These are phyloP conservation scores for Macrobrachium nipponense DNA, from an alignment of 1,140 invertebrate genomes.

Conservation along the genomic window DNA sequence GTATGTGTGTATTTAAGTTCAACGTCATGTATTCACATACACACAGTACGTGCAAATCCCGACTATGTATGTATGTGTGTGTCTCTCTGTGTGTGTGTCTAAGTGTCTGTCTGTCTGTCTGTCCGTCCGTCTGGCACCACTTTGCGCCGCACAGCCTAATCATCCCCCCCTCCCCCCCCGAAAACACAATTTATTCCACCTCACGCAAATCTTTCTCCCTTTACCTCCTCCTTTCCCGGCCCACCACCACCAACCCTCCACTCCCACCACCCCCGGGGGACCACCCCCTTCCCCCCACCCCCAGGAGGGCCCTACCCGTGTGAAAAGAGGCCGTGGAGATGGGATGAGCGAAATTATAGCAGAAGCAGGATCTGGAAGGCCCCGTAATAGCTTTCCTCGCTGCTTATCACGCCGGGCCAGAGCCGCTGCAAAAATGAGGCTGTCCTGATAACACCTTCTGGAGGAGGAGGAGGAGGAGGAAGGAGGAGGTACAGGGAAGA, in stretches of 20 bases:
- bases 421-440: slow-evolving; percentile 46
- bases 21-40: too few species aligned
- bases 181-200: slow-evolving; percentile 35
- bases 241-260: not conserved
- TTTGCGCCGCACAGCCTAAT: not conserved
- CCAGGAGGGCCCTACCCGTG: too few species aligned
- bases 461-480: not conserved
- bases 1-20: not conserved
- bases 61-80: slow-evolving; percentile 13
- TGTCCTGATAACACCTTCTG: slow-evolving; percentile 27
- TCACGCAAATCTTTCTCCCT: slow-evolving; percentile 23
- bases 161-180: too few species aligned
- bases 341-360: slow-evolving; percentile 57
- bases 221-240: not conserved
- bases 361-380: slow-evolving; percentile 27
- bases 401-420: slow-evolving; percentile 47
- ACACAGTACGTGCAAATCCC: too few species aligned
- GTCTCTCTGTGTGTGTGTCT: slow-evolving; percentile 30
- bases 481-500: not conserved
- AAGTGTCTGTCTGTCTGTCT: slow-evolving; percentile 25
- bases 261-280: not conserved
- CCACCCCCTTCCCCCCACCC: not conserved
- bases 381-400: slow-evolving; percentile 7
- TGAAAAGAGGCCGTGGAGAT: slow-evolving; percentile 15
- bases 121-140: not conserved